Conservation (phyloP, 2,797 vertebrate species). For the Tokudaia tokunoshimensis region DNA sequence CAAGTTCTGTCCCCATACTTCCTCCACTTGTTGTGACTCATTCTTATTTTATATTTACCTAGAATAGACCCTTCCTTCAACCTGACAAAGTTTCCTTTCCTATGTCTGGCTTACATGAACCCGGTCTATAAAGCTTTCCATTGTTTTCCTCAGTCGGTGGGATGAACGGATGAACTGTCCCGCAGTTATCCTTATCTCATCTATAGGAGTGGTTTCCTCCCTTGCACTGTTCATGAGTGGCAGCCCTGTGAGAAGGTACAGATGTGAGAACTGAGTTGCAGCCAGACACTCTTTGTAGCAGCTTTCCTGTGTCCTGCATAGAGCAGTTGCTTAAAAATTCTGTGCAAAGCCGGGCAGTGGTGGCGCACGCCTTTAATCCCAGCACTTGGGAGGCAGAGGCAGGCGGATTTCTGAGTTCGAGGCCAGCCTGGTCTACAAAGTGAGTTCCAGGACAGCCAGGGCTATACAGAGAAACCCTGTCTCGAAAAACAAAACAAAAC, state of each 20-base stretch:
- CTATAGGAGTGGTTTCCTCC: neutral
- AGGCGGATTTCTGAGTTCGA: too few relatives aligned
- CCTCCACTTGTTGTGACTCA: neutral
- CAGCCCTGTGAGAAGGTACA: neutral
- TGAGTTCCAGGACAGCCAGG: too few relatives aligned
- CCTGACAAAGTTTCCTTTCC: neutral
- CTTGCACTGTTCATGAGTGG: neutral
- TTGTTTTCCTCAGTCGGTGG: neutral
- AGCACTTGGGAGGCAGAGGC: too few relatives aligned
- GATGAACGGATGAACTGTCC: neutral
- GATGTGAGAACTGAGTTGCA: neutral
- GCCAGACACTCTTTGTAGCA: neutral
- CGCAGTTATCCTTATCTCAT: neutral
- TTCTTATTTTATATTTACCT: conserved; percentile 9
- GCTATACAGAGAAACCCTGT: too few relatives aligned
- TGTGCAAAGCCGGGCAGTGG: too few relatives aligned
- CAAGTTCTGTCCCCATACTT: neutral
- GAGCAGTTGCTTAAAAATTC: conserved; percentile 12
- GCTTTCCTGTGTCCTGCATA: neutral
- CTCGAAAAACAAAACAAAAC: too few relatives aligned
- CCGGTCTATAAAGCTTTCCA: conserved; percentile 7
- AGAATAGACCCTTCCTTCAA: neutral
- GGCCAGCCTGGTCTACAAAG: too few relatives aligned
- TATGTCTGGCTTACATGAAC: neutral
- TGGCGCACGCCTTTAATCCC: too few relatives aligned